These are phyloP conservation scores for Drosophila teissieri DNA, from an alignment of 1,140 invertebrate genomes.

Conservation along the genomic window DNA sequence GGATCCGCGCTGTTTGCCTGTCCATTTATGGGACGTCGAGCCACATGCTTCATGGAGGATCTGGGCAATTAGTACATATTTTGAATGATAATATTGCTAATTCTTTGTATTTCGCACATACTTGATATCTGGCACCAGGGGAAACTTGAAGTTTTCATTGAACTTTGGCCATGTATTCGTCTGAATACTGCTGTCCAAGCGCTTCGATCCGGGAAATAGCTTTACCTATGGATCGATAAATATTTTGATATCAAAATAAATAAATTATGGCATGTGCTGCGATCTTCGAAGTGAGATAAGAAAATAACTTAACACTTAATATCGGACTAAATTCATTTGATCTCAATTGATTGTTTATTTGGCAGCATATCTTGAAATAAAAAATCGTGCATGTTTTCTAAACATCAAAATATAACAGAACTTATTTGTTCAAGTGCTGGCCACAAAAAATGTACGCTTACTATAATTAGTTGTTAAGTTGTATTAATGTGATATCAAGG, in stretches of 20 bases:
- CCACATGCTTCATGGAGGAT: constrained; percentile 68
- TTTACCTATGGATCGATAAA: constrained; percentile 86
- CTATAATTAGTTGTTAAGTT: too few species aligned
- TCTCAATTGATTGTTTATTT: constrained; percentile 1
- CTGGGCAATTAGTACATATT: constrained; percentile 32
- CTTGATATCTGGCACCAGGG: constrained; percentile 86
- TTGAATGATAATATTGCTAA: neutral
- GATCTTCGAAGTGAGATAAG: constrained; percentile 4
- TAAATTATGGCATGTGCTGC: constrained; percentile 49
- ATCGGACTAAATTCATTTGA: neutral
- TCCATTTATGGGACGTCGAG: constrained; percentile 40
- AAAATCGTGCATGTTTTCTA: too few species aligned
- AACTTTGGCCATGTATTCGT: constrained; percentile 91
- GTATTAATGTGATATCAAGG: too few species aligned
- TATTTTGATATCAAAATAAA: constrained; percentile 49
- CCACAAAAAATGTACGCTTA: too few species aligned
- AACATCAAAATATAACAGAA: neutral
- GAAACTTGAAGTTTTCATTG: constrained; percentile 91
- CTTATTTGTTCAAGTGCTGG: too few species aligned
- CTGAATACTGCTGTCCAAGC: constrained; percentile 89
- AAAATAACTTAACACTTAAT: constrained; percentile 12
- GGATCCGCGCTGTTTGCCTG: constrained; percentile 27
- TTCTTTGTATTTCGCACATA: constrained; percentile 56
- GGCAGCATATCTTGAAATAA: too few species aligned
- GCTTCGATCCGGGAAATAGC: constrained; percentile 89